phyloP scores from a whole-genome alignment of 2,797 vertebrate genomes.

The Sebastes minor region DNA sequence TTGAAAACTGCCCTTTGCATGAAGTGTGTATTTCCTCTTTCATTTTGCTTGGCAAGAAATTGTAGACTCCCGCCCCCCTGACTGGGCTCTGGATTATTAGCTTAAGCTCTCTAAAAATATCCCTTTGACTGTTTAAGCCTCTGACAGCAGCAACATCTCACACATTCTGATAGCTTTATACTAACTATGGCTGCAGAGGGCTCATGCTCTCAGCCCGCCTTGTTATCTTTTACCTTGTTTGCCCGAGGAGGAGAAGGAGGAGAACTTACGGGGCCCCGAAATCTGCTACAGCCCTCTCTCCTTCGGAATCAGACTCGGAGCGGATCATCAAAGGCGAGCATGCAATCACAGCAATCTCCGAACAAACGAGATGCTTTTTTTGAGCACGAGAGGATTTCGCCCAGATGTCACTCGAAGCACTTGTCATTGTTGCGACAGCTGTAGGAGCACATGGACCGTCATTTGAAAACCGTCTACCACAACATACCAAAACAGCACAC shows the following conservation, averaged over 20 bases:
- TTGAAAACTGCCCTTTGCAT: constrained; percentile 63
- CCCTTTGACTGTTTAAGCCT: constrained; percentile 81
- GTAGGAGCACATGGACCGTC: constrained; percentile 69
- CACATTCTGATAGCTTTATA: constrained; percentile 80
- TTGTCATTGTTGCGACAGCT: constrained; percentile 78
- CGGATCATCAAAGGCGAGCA: constrained; percentile 62
- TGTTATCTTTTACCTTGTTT: constrained; percentile 78
- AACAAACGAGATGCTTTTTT: constrained; percentile 70
- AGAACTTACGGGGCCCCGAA: constrained; percentile 35
- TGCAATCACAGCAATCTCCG: constrained; percentile 66
- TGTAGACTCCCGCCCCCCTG: constrained; percentile 46
- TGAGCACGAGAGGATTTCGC: constrained; percentile 57
- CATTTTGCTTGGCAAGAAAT: constrained; percentile 72
- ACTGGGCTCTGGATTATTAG: constrained; percentile 82
- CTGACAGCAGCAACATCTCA: constrained; percentile 79
- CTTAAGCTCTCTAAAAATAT: constrained; percentile 85
- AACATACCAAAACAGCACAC: constrained; percentile 63
- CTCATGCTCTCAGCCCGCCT: constrained; percentile 63
- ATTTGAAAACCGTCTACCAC: constrained; percentile 56
- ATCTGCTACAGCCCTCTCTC: constrained; percentile 36
- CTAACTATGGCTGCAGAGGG: constrained; percentile 69
- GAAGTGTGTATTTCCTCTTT: constrained; percentile 65
- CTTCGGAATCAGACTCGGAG: constrained; percentile 39
- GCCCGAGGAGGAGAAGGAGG: constrained; percentile 52
- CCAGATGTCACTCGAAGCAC: constrained; percentile 76